These are phyloP conservation scores for Tapera naevia DNA, from an alignment of 2,797 vertebrate genomes.

Conservation along the genomic window DNA sequence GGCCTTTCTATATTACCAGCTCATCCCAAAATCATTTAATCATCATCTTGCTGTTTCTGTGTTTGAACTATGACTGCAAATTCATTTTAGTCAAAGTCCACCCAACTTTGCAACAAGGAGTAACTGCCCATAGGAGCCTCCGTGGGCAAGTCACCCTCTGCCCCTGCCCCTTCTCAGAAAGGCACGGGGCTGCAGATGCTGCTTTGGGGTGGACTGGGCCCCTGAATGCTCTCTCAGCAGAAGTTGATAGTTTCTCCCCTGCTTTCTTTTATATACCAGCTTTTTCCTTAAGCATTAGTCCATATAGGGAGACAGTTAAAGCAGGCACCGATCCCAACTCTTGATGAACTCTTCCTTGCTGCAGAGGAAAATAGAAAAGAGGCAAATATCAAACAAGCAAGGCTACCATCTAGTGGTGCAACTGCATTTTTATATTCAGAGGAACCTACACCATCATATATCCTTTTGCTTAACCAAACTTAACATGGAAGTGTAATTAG, in stretches of 20 bases:
- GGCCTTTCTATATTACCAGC: not conserved
- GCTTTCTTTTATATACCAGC: not conserved
- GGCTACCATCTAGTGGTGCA: slow-evolving; percentile 61
- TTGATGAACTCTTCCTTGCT: not conserved
- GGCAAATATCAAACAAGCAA: not conserved
- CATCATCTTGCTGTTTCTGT: not conserved
- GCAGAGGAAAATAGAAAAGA: not conserved
- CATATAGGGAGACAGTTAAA: not conserved
- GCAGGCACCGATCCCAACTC: fast-evolving
- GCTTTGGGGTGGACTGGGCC: not conserved
- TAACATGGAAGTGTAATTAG: not conserved
- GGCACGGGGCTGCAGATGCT: fast-evolving
- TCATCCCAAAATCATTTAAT: not conserved
- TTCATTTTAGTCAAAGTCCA: not conserved
- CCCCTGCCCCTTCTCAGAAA: fast-evolving
- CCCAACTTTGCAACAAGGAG: not conserved
- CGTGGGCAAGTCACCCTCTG: not conserved
- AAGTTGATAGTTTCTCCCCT: not conserved
- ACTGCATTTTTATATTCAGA: not conserved
- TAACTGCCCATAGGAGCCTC: not conserved
- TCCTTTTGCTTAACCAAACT: not conserved
- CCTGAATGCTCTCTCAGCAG: not conserved
- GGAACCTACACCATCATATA: not conserved
- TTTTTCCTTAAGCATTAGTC: not conserved
- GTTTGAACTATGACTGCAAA: not conserved